Percentiles rank a stretch among this genome's conserved stretches.
Evolutionary conservation across 2,113 vertebrate species (phyloP).

Genomic region (Patagioenas fasciata): DNA sequence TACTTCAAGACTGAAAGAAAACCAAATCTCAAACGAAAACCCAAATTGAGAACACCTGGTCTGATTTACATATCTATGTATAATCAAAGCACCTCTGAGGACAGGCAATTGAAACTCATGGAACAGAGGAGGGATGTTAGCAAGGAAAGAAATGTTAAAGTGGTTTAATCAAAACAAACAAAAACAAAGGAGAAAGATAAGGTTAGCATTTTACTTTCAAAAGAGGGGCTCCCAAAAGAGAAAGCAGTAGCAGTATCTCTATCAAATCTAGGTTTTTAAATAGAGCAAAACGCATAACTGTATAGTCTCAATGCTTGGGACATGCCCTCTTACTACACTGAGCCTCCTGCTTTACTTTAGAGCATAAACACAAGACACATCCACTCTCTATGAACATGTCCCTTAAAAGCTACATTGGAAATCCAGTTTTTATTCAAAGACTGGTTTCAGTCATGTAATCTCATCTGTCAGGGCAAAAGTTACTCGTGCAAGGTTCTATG

Average conservation of each 20-base stretch:
- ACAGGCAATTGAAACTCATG: neutral
- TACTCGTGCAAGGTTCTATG: fast-evolving
- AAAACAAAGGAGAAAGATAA: neutral
- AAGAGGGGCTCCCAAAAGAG: neutral
- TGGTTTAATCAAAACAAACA: constrained; percentile 3
- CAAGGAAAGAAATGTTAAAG: neutral
- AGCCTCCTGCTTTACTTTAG: neutral
- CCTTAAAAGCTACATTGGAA: neutral
- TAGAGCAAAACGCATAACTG: neutral
- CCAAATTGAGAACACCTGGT: neutral
- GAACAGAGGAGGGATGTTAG: neutral
- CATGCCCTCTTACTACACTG: neutral
- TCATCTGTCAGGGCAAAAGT: neutral
- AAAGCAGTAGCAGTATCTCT: neutral
- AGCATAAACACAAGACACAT: neutral
- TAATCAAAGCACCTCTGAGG: neutral
- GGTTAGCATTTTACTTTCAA: neutral
- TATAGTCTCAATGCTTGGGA: neutral
- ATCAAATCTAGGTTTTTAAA: neutral
- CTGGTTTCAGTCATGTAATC: neutral
- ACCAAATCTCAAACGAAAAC: constrained; percentile 21
- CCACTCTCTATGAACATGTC: fast-evolving
- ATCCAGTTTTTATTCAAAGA: neutral
- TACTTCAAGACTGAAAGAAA: neutral
- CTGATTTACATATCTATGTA: neutral